Percentiles rank a stretch among this genome's conserved stretches.
Conservation (phyloP, 1,140 invertebrate genomes). For the Bombus haemorrhoidalis region DNA sequence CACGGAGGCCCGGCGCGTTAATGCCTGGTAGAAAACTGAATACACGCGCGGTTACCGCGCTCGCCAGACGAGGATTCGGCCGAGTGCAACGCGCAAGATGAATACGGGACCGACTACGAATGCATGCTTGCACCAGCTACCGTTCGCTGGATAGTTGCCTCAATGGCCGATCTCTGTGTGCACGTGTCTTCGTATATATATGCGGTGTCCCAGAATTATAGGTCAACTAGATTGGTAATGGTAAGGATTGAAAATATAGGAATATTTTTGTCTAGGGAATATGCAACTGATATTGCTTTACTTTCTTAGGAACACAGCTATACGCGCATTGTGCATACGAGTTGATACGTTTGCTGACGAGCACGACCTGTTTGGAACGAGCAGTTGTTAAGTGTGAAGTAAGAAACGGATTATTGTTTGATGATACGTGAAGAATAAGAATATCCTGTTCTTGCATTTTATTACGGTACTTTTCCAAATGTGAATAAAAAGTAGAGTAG, state of each 20-base stretch:
- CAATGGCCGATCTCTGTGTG: neutral
- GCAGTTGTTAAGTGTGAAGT: too few relatives aligned
- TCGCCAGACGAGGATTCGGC: conserved; percentile 44
- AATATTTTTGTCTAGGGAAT: too few relatives aligned
- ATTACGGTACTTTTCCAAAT: too few relatives aligned
- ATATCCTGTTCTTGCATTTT: too few relatives aligned
- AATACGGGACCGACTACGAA: conserved; percentile 43
- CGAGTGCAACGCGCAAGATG: conserved; percentile 65
- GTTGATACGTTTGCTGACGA: too few relatives aligned
- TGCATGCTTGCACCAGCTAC: neutral
- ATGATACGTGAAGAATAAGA: too few relatives aligned
- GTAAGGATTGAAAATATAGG: neutral
- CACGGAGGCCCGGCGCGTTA: conserved; percentile 61
- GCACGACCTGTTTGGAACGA: too few relatives aligned
- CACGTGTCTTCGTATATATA: conserved; percentile 2
- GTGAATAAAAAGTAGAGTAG: too few relatives aligned
- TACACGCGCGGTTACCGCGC: conserved; percentile 2
- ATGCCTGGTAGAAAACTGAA: conserved; percentile 60
- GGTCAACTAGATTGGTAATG: neutral
- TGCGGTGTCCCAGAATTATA: neutral
- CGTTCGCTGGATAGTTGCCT: too few relatives aligned
- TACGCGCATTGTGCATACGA: too few relatives aligned
- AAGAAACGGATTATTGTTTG: too few relatives aligned
- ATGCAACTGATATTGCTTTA: too few relatives aligned
- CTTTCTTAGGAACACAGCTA: neutral